Evolutionary conservation across 2,113 vertebrate species (phyloP).

Genomic region (Microtus richardsoni): DNA sequence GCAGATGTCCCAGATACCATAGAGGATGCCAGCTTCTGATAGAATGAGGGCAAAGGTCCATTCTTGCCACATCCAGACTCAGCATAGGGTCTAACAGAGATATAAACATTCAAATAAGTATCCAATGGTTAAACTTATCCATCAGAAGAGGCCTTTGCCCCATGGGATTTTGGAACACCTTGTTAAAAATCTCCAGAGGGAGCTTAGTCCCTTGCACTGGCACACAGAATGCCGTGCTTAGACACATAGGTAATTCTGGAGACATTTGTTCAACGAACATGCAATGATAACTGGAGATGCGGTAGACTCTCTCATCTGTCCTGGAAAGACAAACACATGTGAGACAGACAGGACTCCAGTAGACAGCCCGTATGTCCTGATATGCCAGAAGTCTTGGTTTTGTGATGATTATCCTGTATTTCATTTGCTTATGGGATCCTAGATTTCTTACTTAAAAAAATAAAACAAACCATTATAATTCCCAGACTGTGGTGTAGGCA

Average conservation of each 20-base stretch:
- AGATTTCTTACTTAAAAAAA: neutral
- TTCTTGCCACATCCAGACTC: neutral
- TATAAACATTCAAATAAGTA: neutral
- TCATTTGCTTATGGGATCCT: neutral
- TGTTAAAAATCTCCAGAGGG: neutral
- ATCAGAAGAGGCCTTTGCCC: neutral
- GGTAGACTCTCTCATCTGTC: neutral
- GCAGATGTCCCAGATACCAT: neutral
- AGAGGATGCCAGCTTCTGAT: neutral
- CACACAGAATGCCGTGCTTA: neutral
- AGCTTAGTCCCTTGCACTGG: neutral
- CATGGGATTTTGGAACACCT: neutral
- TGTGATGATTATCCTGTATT: neutral
- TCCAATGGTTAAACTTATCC: neutral
- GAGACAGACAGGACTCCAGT: neutral
- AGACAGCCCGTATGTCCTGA: accelerated
- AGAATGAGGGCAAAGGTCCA: neutral
- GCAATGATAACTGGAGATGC: neutral
- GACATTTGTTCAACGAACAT: neutral
- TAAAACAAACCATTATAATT: neutral
- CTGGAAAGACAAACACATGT: neutral
- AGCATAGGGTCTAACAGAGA: neutral
- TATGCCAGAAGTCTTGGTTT: neutral
- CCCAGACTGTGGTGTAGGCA: neutral
- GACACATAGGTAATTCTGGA: neutral